Conservation (phyloP, 2,888 invertebrate genomes). For the Stenurella melanura region DNA sequence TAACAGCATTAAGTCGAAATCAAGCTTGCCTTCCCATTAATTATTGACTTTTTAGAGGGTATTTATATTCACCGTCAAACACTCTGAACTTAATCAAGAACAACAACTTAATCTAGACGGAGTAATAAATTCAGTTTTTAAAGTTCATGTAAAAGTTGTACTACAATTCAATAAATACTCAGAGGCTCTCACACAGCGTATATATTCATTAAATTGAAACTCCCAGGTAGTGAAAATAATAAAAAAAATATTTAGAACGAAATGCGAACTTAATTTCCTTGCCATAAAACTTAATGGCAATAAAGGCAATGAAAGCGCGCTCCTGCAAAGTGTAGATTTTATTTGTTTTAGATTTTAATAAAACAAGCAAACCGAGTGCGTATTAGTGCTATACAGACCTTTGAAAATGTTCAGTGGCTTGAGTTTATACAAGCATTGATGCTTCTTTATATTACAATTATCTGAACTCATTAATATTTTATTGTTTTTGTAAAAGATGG, state of each 20-base stretch:
- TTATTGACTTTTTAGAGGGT: conserved; percentile 48
- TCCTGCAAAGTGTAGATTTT: conserved; percentile 18
- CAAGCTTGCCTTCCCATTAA: conserved; percentile 46
- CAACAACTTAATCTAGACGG: conserved; percentile 66
- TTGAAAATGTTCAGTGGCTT: neutral
- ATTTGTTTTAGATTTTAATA: conserved; percentile 18
- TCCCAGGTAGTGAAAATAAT: conserved; percentile 40
- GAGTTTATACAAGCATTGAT: neutral
- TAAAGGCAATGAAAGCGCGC: neutral
- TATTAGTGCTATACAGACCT: neutral
- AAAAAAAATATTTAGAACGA: conserved; percentile 36
- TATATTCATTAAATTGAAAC: conserved; percentile 46
- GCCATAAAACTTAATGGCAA: conserved; percentile 4
- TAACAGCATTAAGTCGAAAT: conserved; percentile 37
- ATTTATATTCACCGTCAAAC: conserved; percentile 57
- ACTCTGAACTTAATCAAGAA: conserved; percentile 61
- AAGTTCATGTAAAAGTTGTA: conserved; percentile 64
- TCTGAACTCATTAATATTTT: no score
- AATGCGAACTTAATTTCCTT: conserved; percentile 22
- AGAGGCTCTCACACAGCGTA: conserved; percentile 55
- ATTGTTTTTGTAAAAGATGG: no score
- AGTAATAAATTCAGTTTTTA: conserved; percentile 64
- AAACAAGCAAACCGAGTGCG: neutral
- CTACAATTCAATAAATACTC: conserved; percentile 65
- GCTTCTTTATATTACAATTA: no score